These are phyloP conservation scores for Nowickia ferox DNA, from an alignment of 2,888 invertebrate genomes.

Conservation along the genomic window DNA sequence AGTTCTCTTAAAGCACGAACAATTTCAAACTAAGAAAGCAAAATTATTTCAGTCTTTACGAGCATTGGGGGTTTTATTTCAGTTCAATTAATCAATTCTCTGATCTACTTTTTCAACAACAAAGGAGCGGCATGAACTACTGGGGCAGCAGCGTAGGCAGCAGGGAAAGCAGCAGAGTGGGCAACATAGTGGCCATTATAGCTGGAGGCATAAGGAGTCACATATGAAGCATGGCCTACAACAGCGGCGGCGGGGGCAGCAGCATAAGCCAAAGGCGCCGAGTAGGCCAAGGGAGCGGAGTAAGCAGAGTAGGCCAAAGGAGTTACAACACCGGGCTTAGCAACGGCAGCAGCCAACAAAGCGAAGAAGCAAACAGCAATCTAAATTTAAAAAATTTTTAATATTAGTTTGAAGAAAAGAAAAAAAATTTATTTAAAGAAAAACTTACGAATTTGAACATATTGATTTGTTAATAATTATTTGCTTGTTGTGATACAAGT, in stretches of 20 bases:
- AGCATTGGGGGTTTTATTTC: neutral
- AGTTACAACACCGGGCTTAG: conserved; percentile 50
- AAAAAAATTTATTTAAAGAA: too few relatives aligned
- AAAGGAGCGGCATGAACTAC: conserved; percentile 60
- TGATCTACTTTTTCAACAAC: conserved; percentile 58
- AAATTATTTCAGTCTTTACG: conserved; percentile 2
- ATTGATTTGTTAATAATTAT: conserved; percentile 64
- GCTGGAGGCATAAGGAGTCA: conserved; percentile 79
- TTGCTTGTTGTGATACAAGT: conserved; percentile 24
- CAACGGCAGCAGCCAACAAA: conserved; percentile 74
- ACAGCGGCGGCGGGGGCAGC: conserved; percentile 63
- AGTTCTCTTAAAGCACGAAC: neutral
- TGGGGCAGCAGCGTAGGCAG: conserved; percentile 69
- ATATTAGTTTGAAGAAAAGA: neutral
- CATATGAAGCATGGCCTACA: conserved; percentile 78
- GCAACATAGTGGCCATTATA: conserved; percentile 78
- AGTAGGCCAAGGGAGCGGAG: conserved; percentile 56
- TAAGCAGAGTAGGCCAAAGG: conserved; percentile 69
- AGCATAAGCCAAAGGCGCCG: conserved; percentile 62
- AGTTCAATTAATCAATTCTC: conserved; percentile 16
- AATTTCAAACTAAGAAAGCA: neutral
- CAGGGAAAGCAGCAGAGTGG: conserved; percentile 76
- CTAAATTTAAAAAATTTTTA: conserved; percentile 64
- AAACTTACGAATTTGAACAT: conserved; percentile 80
- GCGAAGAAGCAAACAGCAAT: conserved; percentile 79